Conservation (phyloP, 2,888 invertebrate species). For the Blastobasis lacticolella region DNA sequence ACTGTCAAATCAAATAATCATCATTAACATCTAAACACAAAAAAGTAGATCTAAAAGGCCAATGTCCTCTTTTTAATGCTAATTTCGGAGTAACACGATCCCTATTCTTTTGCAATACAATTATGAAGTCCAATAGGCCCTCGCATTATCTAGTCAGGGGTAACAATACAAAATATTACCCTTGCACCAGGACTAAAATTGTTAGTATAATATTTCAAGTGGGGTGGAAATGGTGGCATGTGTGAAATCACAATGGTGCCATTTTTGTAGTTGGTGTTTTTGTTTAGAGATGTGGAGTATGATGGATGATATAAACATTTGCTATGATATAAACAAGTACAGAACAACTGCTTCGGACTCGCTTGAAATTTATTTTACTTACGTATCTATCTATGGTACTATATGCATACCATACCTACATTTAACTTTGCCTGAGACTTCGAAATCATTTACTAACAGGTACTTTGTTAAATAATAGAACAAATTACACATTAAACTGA, state of each 20-base stretch:
- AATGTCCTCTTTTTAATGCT: constrained; percentile 51
- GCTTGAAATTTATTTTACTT: too few species aligned
- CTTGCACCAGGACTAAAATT: constrained; percentile 51
- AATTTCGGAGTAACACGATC: constrained; percentile 63
- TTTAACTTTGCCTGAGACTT: too few species aligned
- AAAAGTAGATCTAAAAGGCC: constrained; percentile 27
- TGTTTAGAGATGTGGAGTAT: constrained; percentile 33
- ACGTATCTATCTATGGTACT: too few species aligned
- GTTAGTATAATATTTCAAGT: constrained; percentile 70
- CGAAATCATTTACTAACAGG: too few species aligned
- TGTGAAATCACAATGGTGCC: constrained; percentile 57
- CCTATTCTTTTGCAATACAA: constrained; percentile 58
- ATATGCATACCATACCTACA: too few species aligned
- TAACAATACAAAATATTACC: constrained; percentile 61
- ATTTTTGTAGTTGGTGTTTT: constrained; percentile 42
- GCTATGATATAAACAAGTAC: too few species aligned
- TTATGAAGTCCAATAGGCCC: constrained; percentile 65
- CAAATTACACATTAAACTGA: too few species aligned
- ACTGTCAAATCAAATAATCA: constrained; percentile 33
- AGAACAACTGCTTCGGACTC: too few species aligned
- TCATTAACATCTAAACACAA: constrained; percentile 59
- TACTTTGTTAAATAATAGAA: too few species aligned
- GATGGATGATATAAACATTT: constrained; percentile 37
- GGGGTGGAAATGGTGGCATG: constrained; percentile 60
- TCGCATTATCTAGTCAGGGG: constrained; percentile 68